A percentile compares a stretch with the other conserved stretches of the same genome.
These are phyloP conservation scores for Aptenodytes patagonicus DNA, from an alignment of 2,113 vertebrate genomes.

Conservation along the genomic window DNA sequence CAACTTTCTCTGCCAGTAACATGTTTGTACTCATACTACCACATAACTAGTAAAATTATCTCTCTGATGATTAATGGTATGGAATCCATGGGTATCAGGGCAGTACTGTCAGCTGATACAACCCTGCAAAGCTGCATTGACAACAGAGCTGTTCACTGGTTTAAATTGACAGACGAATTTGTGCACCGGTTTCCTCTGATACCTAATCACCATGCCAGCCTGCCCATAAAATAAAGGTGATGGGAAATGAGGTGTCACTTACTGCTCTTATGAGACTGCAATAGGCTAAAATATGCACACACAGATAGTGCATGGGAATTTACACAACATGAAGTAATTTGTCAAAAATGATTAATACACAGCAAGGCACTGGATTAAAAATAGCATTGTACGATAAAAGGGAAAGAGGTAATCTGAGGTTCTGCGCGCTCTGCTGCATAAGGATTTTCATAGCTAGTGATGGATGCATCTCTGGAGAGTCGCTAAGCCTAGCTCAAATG, in stretches of 20 bases:
- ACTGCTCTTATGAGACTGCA: not conserved
- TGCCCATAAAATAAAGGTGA: not conserved
- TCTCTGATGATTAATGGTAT: not conserved
- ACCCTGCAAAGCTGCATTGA: not conserved
- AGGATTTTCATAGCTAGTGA: constrained; percentile 8
- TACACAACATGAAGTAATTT: constrained; percentile 8
- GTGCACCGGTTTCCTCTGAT: not conserved
- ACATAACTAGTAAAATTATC: not conserved
- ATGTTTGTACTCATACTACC: not conserved
- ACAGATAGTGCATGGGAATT: not conserved
- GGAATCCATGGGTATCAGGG: fast-evolving
- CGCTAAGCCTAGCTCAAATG: not conserved
- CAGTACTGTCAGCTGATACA: not conserved
- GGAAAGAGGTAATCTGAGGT: constrained; percentile 31
- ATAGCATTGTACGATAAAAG: not conserved
- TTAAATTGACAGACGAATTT: not conserved
- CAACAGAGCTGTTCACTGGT: not conserved
- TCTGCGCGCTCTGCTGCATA: not conserved
- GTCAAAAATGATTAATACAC: constrained; percentile 15
- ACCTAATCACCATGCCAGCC: not conserved
- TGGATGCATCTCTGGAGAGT: constrained; percentile 35
- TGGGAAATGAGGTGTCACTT: not conserved
- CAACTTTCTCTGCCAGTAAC: not conserved
- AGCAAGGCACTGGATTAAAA: constrained; percentile 17
- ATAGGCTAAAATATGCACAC: not conserved